Evolutionary conservation across 2,888 invertebrate genomes (phyloP).

Genomic region (Adelphocoris suturalis): DNA sequence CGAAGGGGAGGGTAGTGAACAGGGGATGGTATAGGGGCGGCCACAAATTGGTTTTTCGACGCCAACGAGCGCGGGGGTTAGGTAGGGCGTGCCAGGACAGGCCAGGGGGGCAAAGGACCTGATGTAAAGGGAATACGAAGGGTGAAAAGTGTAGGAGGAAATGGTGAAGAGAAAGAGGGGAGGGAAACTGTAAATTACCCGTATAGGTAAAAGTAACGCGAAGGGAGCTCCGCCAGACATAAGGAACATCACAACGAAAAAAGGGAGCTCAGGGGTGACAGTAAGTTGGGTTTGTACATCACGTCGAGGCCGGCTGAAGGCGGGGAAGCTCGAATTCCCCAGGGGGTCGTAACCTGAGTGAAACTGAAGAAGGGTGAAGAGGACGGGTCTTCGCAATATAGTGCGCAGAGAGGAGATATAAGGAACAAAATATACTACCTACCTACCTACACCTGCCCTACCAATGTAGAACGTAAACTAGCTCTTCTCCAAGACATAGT

Average conservation of each 20-base stretch:
- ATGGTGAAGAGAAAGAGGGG: background rate
- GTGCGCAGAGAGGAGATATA: background rate
- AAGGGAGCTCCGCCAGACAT: background rate
- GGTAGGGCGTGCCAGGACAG: background rate
- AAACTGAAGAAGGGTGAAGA: conserved; percentile 2
- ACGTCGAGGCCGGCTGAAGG: background rate
- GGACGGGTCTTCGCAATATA: background rate
- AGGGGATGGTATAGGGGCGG: background rate
- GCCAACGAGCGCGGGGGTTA: background rate
- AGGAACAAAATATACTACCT: background rate
- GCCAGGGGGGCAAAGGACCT: background rate
- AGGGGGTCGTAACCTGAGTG: conserved; percentile 31
- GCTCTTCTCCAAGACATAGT: too few relatives aligned
- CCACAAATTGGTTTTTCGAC: conserved; percentile 60
- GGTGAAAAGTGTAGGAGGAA: conserved; percentile 6
- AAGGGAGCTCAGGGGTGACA: conserved; percentile 33
- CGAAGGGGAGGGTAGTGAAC: conserved; percentile 11
- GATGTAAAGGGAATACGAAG: conserved; percentile 33
- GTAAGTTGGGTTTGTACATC: conserved; percentile 56
- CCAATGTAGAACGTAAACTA: too few relatives aligned
- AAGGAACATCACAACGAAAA: background rate
- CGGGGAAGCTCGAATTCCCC: conserved; percentile 32
- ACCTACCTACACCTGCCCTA: background rate
- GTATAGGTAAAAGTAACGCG: conserved; percentile 4
- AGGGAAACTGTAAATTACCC: conserved; percentile 45